Evolutionary conservation across 2,797 vertebrate genomes (phyloP), one percentile per base, ranked within the genome.

Genomic region (Paratrypauchen microcephalus): DNA sequence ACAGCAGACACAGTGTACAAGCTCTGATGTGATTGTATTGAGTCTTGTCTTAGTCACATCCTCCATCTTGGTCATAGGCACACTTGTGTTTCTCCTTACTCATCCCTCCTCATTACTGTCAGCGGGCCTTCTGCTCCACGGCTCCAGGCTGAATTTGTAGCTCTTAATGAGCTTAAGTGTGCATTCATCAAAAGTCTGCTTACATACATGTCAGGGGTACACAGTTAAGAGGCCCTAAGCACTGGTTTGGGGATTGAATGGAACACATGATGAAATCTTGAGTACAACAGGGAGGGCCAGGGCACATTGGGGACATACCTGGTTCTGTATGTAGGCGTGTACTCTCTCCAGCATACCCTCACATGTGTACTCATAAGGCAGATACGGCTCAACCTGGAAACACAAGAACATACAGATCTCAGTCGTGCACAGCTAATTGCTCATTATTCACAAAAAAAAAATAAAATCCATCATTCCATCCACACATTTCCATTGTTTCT

Each of bases 281-380:
- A 82, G 57, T 21, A 66, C 68, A 32, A 30, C 2, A 9, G 70
- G 68, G 64, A 59, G 39, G 32, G 55, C 32, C 52, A 45, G 36
- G 50, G 32, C 50, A 55, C 21, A 16, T 39, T 54, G 45, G 41
- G 6, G 6, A 41, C 63, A 82, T 72, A 92, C 97, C 95, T 98
- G 97, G 83, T 98, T 92, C 89, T 97, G 96, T 72, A 98, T 95
- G 87, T 98, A 98, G 89, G 95, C 94, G 0, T 98, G 95, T 9
- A 97, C 93, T 67, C 96, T 89, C 90, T 98, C 96, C 92, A 98
- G 88, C 97, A 98, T 98, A 68, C 97, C 96, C 90, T 96, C 94
- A 3, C 94, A 96, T 13, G 96, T 98, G 86, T 96, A 98, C 88
- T 98, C 97, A 0, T 97, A 98, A 81, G 96, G 96, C 87, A 98